phyloP scores from a whole-genome alignment of 2,888 invertebrate species.

The Hyles lineata region DNA sequence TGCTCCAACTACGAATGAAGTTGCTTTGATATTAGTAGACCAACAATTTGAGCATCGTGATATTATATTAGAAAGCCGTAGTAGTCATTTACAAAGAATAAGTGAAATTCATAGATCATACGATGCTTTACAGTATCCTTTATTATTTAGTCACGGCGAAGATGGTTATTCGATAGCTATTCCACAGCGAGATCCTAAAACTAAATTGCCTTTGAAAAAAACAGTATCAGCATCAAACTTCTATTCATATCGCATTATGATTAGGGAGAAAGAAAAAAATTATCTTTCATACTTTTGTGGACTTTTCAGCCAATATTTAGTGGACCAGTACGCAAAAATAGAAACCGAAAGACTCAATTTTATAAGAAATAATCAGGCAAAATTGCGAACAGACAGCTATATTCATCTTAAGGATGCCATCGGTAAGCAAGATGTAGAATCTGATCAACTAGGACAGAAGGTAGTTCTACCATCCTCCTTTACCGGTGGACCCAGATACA shows the following conservation, averaged over 20 bases:
- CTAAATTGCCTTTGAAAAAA: not conserved
- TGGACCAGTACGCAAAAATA: constrained; percentile 32
- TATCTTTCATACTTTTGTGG: not conserved
- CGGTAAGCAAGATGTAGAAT: not conserved
- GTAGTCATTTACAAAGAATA: constrained; percentile 35
- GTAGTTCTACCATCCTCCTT: not conserved
- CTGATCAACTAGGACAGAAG: not conserved
- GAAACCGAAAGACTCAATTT: constrained; percentile 28
- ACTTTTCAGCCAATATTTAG: constrained; percentile 26
- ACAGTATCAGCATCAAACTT: not conserved
- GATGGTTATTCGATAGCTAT: constrained; percentile 42
- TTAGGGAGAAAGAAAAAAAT: constrained; percentile 5
- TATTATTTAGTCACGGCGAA: constrained; percentile 40
- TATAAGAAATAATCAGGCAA: constrained; percentile 23
- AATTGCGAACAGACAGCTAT: constrained; percentile 27
- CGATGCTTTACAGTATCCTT: constrained; percentile 42
- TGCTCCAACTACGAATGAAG: constrained; percentile 39
- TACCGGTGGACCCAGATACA: not conserved
- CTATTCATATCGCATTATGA: not conserved
- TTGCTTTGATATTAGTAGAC: constrained; percentile 38
- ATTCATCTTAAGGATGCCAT: constrained; percentile 26
- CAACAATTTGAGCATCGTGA: constrained; percentile 39
- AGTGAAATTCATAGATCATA: constrained; percentile 40
- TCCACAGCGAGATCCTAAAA: constrained; percentile 21
- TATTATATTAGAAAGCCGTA: constrained; percentile 34